Evolutionary conservation across 2,888 invertebrate genomes (phyloP).

Genomic region (Perithous albicinctus): DNA sequence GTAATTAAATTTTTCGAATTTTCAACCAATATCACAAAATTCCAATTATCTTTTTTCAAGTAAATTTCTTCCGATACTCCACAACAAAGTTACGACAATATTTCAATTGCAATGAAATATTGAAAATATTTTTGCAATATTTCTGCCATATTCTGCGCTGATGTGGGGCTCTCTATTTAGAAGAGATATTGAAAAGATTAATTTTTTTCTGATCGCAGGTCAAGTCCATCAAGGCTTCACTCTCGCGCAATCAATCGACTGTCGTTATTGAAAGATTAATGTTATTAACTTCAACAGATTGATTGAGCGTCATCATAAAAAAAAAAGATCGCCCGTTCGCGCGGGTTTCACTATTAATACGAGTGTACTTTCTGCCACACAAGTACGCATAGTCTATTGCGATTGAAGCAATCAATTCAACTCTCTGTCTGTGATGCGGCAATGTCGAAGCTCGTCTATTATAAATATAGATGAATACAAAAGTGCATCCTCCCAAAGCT

Average conservation of each 20-base stretch:
- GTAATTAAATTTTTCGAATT: too few species aligned
- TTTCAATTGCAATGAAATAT: too few species aligned
- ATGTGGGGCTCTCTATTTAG: too few species aligned
- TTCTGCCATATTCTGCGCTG: too few species aligned
- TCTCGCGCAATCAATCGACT: background rate
- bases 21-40: too few species aligned
- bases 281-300: slow-evolving; percentile 8
- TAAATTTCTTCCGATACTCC: too few species aligned
- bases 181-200: too few species aligned
- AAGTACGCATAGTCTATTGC: background rate
- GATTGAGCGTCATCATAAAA: background rate
- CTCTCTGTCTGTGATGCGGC: background rate
- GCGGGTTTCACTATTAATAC: background rate
- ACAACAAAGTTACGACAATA: too few species aligned
- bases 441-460: background rate
- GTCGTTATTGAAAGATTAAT: slow-evolving; percentile 24
- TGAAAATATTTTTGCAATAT: too few species aligned
- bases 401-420: background rate
- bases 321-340: background rate
- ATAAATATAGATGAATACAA: slow-evolving; percentile 14
- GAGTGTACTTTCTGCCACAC: background rate
- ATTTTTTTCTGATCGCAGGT: too few species aligned
- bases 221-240: too few species aligned
- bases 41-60: too few species aligned
- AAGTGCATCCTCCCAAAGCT: background rate